Base-by-base conservation (phyloP, 2,113 vertebrate species). In the Pelecanus crispus region DNA sequence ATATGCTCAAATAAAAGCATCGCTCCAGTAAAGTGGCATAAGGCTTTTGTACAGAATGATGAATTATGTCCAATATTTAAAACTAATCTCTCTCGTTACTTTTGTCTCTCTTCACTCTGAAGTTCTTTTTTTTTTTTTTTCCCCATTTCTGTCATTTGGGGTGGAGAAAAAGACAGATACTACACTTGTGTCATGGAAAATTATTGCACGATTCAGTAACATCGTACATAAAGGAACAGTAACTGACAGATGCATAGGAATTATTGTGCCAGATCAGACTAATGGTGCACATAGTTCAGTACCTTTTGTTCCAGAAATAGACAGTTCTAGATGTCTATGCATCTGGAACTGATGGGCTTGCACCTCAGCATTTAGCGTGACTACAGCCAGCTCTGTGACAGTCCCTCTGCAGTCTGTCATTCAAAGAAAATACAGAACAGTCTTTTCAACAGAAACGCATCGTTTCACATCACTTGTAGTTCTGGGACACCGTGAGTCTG, bases 1-100 rank as follows among this genome's bases (percentile, higher is more conserved):
- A 49, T 79, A 6, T 86, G 62, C 79, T 93, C 49, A 91, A 96
- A 91, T 92, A 52, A 90, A 97, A 92, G 53, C 11, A 61, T n/a
- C 10, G 3, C 85, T 95, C 61, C 36, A 71, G 38, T 34, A 88
- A 94, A 97, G 82, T 85, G 81, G 75, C 53, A 79, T 90, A 26
- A 81, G 65, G 28, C 32, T 91, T 81, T 90, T 78, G 73, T 71
- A 81, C 34, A 87, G 80, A 95, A 75, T 68, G 90, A 74, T 79
- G 47, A 94, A 90, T 84, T 94, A 53, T 29, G 28, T 73, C 92
- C 94, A 94, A 71, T 67, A 90, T 86, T 90, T 95, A 75, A 88
- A 94, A 65, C 68, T 36, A 90, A 97, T 94, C 65, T 96, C 70
- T 91, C 52, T 68, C 17, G 15, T 81, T 84, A 44, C 36, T 68